A percentile compares a stretch with the other conserved stretches of the same genome.
Conservation (phyloP, 2,888 invertebrate species). For the Anticlea derivata region DNA sequence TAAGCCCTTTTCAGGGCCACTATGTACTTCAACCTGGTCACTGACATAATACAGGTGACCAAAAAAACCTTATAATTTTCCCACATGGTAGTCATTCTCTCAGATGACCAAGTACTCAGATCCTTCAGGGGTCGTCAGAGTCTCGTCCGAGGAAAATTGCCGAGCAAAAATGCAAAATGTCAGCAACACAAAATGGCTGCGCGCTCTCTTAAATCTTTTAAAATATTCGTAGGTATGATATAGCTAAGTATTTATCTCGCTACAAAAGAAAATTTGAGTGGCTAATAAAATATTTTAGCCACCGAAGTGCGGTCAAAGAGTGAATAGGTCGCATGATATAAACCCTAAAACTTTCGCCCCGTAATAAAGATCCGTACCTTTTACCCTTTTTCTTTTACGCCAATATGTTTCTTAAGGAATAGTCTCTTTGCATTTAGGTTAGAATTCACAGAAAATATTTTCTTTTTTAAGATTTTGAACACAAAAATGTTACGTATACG, state of each 20-base stretch:
- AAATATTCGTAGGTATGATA: too few species aligned
- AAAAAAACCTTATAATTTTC: too few species aligned
- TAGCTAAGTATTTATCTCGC: background rate
- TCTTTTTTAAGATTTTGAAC: background rate
- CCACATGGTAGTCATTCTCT: too few species aligned
- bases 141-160: too few species aligned
- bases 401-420: conserved; percentile 35
- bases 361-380: conserved; percentile 37
- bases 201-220: background rate
- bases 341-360: conserved; percentile 30
- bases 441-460: conserved; percentile 14
- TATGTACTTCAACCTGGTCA: too few species aligned
- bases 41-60: too few species aligned
- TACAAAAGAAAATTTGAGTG: conserved; percentile 8
- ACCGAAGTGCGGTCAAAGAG: conserved; percentile 33
- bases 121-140: too few species aligned
- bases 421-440: conserved; percentile 29
- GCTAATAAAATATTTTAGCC: conserved; percentile 32
- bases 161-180: too few species aligned
- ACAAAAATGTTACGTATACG: background rate
- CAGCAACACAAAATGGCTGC: too few species aligned
- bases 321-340: conserved; percentile 34
- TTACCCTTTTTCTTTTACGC: conserved; percentile 39
- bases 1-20: too few species aligned
- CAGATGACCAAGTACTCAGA: too few species aligned